Evolutionary conservation across 2,888 invertebrate species (phyloP).

Genomic region (Agrotis clavis): DNA sequence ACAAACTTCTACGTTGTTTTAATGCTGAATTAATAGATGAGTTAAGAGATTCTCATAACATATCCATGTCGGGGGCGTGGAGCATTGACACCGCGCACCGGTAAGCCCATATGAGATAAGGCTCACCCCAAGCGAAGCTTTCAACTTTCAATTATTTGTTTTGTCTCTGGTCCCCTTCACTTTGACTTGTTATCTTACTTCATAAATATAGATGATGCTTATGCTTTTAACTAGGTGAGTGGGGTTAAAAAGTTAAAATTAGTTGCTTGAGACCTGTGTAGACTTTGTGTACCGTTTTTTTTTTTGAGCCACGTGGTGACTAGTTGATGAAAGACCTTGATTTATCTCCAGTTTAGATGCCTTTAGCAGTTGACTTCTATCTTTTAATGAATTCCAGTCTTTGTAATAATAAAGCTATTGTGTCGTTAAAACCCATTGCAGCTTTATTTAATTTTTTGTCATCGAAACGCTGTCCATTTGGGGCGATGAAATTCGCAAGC

Average conservation of each 20-base stretch:
- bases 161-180: constrained; percentile 54
- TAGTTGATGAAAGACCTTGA: neutral
- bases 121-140: constrained; percentile 68
- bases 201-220: constrained; percentile 55
- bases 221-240: constrained; percentile 32
- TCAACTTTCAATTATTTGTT: constrained; percentile 69
- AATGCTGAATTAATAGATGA: constrained; percentile 20
- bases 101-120: constrained; percentile 77
- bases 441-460: neutral
- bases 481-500: constrained; percentile 5
- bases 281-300: constrained; percentile 5
- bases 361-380: neutral
- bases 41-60: constrained; percentile 41
- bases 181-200: constrained; percentile 57
- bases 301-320: constrained; percentile 13
- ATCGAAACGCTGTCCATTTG: neutral
- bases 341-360: neutral
- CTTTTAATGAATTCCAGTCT: too few species aligned
- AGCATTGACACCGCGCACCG: constrained; percentile 80
- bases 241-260: constrained; percentile 46
- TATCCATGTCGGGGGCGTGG: constrained; percentile 70
- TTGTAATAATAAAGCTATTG: neutral
- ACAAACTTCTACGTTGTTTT: constrained; percentile 32
- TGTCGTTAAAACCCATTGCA: too few species aligned
- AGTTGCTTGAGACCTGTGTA: neutral